Conservation (phyloP, 2,888 invertebrate genomes). For the Gymnoscelis rufifasciata region DNA sequence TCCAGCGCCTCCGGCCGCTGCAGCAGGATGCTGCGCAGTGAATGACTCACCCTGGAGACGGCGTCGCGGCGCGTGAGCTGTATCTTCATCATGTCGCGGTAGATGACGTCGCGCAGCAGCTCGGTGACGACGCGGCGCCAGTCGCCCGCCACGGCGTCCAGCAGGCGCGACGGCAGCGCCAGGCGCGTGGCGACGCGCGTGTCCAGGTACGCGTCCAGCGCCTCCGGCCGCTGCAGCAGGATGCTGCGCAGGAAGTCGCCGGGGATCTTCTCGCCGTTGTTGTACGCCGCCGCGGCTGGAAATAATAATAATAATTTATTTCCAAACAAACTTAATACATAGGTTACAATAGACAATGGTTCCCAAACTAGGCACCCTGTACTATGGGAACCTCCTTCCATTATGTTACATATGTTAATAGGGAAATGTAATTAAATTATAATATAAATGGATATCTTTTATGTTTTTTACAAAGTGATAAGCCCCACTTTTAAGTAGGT, state of each 20-base stretch:
- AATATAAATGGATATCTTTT: no score
- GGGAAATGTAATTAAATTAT: no score
- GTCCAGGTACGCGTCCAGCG: constrained; percentile 35
- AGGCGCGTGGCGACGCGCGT: constrained; percentile 5
- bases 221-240: constrained; percentile 47
- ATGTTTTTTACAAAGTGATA: no score
- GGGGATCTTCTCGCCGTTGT: constrained; percentile 19
- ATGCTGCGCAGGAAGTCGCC: constrained; percentile 49
- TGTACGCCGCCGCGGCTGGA: constrained; percentile 11
- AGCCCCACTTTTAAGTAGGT: no score
- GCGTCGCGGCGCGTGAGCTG: constrained; percentile 26
- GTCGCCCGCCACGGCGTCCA: constrained; percentile 38
- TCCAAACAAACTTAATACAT: no score
- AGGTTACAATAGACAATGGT: no score
- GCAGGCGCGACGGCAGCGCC: constrained; percentile 36
- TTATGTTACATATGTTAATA: no score
- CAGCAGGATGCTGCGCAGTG: constrained; percentile 44
- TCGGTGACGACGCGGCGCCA: constrained; percentile 48
- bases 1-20: constrained; percentile 47
- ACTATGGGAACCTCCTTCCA: no score
- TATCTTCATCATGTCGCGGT: constrained; percentile 46
- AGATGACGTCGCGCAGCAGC: constrained; percentile 35
- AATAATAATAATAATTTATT: neutral
- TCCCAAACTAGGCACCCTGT: no score
- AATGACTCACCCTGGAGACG: constrained; percentile 3